Conservation (phyloP, 2,888 invertebrate genomes). For the Drosophila melanosoma region DNA sequence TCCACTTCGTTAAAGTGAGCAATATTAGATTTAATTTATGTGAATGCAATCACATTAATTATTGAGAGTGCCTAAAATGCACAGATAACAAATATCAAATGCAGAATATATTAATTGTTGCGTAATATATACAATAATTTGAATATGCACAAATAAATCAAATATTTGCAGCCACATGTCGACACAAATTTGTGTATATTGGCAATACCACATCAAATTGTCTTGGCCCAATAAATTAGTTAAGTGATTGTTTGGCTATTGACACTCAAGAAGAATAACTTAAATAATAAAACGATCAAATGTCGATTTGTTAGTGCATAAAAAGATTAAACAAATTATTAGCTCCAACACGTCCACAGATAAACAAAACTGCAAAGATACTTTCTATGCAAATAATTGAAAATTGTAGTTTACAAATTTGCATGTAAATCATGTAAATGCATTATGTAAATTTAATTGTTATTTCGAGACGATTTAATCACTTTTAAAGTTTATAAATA, state of each 20-base stretch:
- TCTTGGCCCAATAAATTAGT: slow-evolving; percentile 22
- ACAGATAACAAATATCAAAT: not conserved
- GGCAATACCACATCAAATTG: slow-evolving; percentile 4
- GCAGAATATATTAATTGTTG: not conserved
- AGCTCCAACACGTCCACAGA: not conserved
- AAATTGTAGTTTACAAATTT: not conserved
- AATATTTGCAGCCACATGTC: slow-evolving; percentile 2
- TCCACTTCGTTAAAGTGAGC: not conserved
- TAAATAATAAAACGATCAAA: not conserved
- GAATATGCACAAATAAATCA: slow-evolving; percentile 19
- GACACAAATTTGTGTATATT: not conserved
- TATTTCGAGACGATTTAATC: not conserved
- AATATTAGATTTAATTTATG: not conserved
- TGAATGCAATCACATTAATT: not conserved
- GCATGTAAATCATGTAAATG: not conserved
- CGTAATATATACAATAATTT: not conserved
- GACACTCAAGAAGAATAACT: slow-evolving; percentile 1
- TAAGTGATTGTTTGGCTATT: slow-evolving; percentile 23
- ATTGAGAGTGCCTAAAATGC: not conserved
- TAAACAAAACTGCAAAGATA: not conserved
- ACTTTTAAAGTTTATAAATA: not conserved
- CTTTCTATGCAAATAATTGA: not conserved
- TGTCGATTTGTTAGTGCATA: not conserved
- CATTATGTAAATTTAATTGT: not conserved
- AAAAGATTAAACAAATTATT: not conserved